Evolutionary conservation across 1,140 invertebrate genomes (phyloP), one percentile per base, ranked within the genome.

Genomic region (Monomorium pharaonis): DNA sequence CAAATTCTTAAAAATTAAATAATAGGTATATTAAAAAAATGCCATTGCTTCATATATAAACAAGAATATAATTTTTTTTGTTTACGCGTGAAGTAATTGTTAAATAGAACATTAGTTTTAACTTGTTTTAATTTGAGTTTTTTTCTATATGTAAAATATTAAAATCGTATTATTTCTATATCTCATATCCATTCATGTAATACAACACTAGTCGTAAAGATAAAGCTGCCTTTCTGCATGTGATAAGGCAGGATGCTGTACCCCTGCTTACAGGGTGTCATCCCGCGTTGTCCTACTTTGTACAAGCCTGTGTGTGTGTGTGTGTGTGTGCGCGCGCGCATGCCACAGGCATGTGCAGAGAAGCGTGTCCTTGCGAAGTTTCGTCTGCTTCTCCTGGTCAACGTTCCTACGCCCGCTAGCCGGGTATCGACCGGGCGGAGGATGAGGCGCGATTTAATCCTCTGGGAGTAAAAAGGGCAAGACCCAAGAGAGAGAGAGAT

Each of bases 371-470:
- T 91, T 85, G 85, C 54, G 18, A 88, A 91, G 88, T 88, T 91
- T 91, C 69, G 70, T 67, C 63, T 84, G 42, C 69, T 69, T 80
- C 76, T 84, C 54, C 88, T 91, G 89, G 89, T 91, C 88, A 91
- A 91, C 88, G 90, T 88, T 91, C 83, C 90, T 90, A 86, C 85
- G 75, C 76, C 85, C 47, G 90, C 87, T 88, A 87, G 88, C 87
- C 58, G 89, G 81, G 83, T 92, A 92, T 92, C 89, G 91, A 92
- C 86, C 89, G 77, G 63, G 7, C 44, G 27, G 33, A 84, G 88
- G 80, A 91, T 88, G 88, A 89, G 88, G 85, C 89, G 63, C 88
- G 89, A 91, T 92, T 89, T 91, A 92, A 91, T 92, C 86, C 88
- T 89, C 62, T 62, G 56, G 51, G 86, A 62, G 75, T 86, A 54